Evolutionary conservation across 2,888 invertebrate species (phyloP), one percentile per base, ranked within the genome.

Genomic region (Hedya salicella): DNA sequence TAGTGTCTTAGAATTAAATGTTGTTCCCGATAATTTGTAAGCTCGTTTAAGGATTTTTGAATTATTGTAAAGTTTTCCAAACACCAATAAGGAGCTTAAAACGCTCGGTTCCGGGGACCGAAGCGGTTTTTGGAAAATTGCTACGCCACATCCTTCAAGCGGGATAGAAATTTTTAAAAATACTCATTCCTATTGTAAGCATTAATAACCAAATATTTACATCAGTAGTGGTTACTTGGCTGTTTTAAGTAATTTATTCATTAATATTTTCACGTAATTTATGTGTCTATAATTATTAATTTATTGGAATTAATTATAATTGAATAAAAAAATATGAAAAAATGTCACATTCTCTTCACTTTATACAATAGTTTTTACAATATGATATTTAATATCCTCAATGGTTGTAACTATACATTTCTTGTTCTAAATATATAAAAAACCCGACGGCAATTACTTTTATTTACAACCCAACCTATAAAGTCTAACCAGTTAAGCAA

Each of bases 361-460:
- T 91, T 91, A 89, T 92, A 92, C 92, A 92, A 93, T 92, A 93
- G 92, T 89, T 92, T 91, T 91, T 92, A 92, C 91, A 91, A 92
- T 92, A 92, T 87, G 92, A 93, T 93, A 93, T 93, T 90, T 91
- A 92, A 92, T 92, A 92, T 92, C 92, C 90, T 93, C 92, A 87
- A 93, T 92, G 93, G 93, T 93, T 93, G 93, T 93, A 92, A 92
- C 90, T 92, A 92, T 92, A 93, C 92, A 93, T 92, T 92, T 92
- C 92, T 92, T 92, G 93, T 93, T 93, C 92, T 92, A 92, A 92
- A 93, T 93, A 92, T 92, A 92, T 92, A 91, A 91, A 91, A 89
- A 90, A 87, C 85, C 87, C 80, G 79, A 82, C 68, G 63, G 69
- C 72, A 67, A 64, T 75, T 78, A 73, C 67, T 80, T 81, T 83